These are phyloP conservation scores for Leptodactylus fallax DNA, from an alignment of 2,797 vertebrate species.

Conservation along the genomic window DNA sequence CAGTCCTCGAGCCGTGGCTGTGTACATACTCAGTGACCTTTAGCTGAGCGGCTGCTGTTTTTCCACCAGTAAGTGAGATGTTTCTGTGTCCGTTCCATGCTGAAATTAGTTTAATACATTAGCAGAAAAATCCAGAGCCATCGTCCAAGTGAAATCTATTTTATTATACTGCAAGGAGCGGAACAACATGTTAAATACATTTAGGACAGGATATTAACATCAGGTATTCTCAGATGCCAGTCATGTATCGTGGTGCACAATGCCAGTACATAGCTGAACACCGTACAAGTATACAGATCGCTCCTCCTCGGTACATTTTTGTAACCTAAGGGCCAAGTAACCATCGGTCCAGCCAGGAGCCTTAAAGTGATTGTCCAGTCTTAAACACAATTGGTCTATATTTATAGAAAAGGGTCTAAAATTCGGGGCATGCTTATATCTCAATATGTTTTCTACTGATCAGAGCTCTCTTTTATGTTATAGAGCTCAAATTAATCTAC, in stretches of 20 bases:
- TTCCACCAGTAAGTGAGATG: not conserved
- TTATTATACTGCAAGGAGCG: conserved; percentile 20
- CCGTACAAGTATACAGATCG: not conserved
- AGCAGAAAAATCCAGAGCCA: not conserved
- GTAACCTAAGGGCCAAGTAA: too few species aligned
- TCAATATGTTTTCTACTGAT: too few species aligned
- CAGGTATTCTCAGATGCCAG: not conserved
- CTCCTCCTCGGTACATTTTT: too few species aligned
- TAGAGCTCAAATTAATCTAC: too few species aligned
- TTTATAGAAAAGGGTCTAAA: too few species aligned
- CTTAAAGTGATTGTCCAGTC: too few species aligned
- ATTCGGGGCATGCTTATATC: too few species aligned
- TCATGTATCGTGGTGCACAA: not conserved
- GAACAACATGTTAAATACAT: conserved; percentile 19
- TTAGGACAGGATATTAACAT: conserved; percentile 39
- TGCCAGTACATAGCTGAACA: not conserved
- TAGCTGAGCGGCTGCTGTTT: not conserved
- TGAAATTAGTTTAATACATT: conserved; percentile 12
- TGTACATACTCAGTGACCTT: not conserved
- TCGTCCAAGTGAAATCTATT: not conserved
- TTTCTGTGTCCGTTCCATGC: conserved; percentile 17
- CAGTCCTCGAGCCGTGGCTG: not conserved
- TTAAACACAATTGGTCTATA: too few species aligned
- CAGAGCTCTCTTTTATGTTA: too few species aligned
- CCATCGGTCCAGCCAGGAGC: too few species aligned